These are phyloP conservation scores for Leptura quadrifasciata DNA, from an alignment of 2,888 invertebrate species.

Conservation along the genomic window DNA sequence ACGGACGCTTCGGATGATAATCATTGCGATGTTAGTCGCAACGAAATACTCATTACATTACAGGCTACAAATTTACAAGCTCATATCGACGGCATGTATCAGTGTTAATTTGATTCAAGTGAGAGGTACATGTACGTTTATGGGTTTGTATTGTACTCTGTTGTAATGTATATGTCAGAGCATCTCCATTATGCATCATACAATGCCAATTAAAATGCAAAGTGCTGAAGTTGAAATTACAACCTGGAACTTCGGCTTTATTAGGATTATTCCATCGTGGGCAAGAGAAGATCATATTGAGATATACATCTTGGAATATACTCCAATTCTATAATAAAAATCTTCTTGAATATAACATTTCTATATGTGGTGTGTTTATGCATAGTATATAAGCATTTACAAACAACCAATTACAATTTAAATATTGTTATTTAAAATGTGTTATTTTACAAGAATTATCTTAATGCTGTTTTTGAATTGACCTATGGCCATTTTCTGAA, in stretches of 20 bases:
- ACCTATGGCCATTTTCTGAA: too few species aligned
- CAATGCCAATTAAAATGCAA: conserved; percentile 13
- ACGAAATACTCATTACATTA: conserved; percentile 44
- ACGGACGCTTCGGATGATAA: conserved; percentile 41
- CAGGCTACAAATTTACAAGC: conserved; percentile 50
- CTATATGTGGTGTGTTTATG: too few species aligned
- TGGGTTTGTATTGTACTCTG: conserved; percentile 22
- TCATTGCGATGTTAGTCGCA: conserved; percentile 34
- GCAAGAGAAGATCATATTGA: background rate
- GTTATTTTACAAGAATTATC: too few species aligned
- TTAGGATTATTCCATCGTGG: background rate
- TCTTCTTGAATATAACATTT: too few species aligned
- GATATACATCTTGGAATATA: too few species aligned
- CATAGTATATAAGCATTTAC: too few species aligned
- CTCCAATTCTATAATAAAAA: too few species aligned
- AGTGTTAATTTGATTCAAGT: conserved; percentile 47
- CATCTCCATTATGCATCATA: conserved; percentile 1
- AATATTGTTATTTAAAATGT: too few species aligned
- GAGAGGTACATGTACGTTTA: conserved; percentile 26
- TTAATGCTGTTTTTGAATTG: too few species aligned
- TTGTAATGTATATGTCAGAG: background rate
- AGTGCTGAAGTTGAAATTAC: conserved; percentile 1
- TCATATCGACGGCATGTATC: conserved; percentile 50
- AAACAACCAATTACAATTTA: too few species aligned
- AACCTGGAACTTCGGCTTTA: background rate